Evolutionary conservation across 2,113 vertebrate genomes (phyloP), one percentile per base, ranked within the genome.

Genomic region (Larimichthys polyactis): DNA sequence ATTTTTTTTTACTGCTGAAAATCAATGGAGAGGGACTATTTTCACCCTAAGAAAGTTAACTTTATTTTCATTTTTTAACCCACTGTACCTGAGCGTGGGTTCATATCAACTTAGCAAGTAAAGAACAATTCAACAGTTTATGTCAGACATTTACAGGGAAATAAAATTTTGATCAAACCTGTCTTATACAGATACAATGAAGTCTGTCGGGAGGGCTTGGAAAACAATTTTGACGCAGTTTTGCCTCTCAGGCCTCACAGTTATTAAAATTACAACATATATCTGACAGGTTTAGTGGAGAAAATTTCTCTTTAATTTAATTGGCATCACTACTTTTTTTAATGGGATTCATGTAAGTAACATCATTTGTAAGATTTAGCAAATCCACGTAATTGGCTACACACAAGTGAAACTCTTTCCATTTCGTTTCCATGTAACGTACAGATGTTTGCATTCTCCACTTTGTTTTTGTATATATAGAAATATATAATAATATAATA

Each of bases 41-140:
- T 55, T 20, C 32, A 54, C 32, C 14, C 11, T 15, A 9, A 59
- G 20, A 75, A 80, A 72, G 78, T 62, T 55, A 10, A 55, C 48
- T 81, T 65, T 19, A 22, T 15, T 32, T 48, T 54, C 8, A 55
- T 32, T 24, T 46, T 46, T 36, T 52, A 5, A 32, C 5, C 20
- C 11, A 10, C 22, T 19, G 44, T 2, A 40, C 16, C 49, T 11
- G 27, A 72, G 14, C 10, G 11, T 46, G 12, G 44, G 9, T 19
- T 51, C 6, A 29, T 7, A 49, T 24, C n/a, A 19, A 40, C 15
- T 19, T 19, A 19, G 8, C 48, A 27, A 51, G 11, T 17, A 5
- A 27, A 54, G 5, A 43, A 15, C 24, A 8, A 52, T 8, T 65
- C 4, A 27, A 27, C 27, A 0, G 7, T 75, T 54, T 20, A 27